phyloP scores from a whole-genome alignment of 2,888 invertebrate species.

The Athalia cordata region DNA sequence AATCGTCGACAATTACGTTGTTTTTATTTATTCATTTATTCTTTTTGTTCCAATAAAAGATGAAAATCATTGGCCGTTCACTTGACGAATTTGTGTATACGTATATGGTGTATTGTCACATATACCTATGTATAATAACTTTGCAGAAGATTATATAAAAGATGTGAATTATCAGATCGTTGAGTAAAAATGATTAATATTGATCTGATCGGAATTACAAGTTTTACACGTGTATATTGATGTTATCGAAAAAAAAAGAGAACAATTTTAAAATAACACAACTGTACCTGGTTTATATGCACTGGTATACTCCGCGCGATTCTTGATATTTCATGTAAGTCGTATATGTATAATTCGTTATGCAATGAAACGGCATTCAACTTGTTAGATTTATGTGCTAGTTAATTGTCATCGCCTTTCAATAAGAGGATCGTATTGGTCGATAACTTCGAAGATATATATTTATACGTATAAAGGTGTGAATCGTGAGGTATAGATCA shows the following conservation, averaged over 20 bases:
- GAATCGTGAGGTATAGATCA: constrained; percentile 36
- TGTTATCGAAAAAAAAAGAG: neutral
- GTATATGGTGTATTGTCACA: too few species aligned
- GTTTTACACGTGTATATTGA: neutral
- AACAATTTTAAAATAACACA: neutral
- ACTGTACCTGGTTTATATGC: neutral
- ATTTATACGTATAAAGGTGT: constrained; percentile 22
- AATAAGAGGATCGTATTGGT: constrained; percentile 32
- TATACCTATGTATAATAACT: neutral
- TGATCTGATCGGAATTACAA: too few species aligned
- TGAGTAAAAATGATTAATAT: neutral
- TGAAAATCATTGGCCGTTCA: too few species aligned
- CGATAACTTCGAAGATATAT: neutral
- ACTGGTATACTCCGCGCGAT: neutral
- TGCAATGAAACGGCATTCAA: constrained; percentile 27
- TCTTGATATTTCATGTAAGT: constrained; percentile 27
- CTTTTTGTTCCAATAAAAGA: neutral
- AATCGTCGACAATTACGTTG: constrained; percentile 14
- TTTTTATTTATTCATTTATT: neutral
- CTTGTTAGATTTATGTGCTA: constrained; percentile 41
- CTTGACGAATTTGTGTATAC: too few species aligned
- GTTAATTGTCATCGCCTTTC: constrained; percentile 44
- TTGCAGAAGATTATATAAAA: neutral
- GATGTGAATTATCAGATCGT: neutral
- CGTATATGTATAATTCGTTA: constrained; percentile 8